phyloP scores from a whole-genome alignment of 2,888 invertebrate genomes.

The Microplitis manilae region DNA sequence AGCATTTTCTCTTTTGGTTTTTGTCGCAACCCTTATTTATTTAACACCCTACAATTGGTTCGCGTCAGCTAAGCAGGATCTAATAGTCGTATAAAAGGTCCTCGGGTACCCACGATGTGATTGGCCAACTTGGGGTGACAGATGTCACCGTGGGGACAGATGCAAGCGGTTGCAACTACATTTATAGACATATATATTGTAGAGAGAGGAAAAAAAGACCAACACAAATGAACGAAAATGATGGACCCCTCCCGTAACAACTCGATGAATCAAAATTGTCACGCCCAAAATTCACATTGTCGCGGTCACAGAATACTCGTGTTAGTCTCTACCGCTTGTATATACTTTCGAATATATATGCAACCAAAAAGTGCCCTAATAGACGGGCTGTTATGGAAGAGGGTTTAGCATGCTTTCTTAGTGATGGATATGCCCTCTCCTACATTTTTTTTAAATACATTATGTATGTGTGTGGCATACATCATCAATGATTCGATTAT shows the following conservation, averaged over 20 bases:
- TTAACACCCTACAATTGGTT: conserved; percentile 70
- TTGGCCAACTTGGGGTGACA: conserved; percentile 62
- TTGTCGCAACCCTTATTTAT: conserved; percentile 67
- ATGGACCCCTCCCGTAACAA: conserved; percentile 56
- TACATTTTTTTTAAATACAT: background rate
- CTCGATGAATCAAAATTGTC: conserved; percentile 67
- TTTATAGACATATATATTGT: background rate
- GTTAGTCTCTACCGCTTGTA: conserved; percentile 37
- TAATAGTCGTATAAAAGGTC: conserved; percentile 70
- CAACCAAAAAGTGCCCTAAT: conserved; percentile 8
- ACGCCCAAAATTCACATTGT: conserved; percentile 65
- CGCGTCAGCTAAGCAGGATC: conserved; percentile 68
- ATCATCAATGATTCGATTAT: conserved; percentile 9
- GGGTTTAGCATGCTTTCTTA: background rate
- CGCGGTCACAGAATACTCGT: conserved; percentile 42
- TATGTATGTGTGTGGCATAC: background rate
- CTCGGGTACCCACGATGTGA: conserved; percentile 54
- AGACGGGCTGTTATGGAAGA: conserved; percentile 18
- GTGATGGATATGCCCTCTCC: background rate
- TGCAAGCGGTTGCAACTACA: conserved; percentile 31
- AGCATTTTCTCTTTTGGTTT: background rate
- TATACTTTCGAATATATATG: conserved; percentile 12
- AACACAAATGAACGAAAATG: conserved; percentile 54
- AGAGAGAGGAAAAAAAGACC: background rate
- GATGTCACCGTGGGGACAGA: conserved; percentile 59